Percentiles rank a stretch among this genome's conserved stretches.
Evolutionary conservation across 2,888 invertebrate genomes (phyloP).

Genomic region (Cylindroiulus punctatus): DNA sequence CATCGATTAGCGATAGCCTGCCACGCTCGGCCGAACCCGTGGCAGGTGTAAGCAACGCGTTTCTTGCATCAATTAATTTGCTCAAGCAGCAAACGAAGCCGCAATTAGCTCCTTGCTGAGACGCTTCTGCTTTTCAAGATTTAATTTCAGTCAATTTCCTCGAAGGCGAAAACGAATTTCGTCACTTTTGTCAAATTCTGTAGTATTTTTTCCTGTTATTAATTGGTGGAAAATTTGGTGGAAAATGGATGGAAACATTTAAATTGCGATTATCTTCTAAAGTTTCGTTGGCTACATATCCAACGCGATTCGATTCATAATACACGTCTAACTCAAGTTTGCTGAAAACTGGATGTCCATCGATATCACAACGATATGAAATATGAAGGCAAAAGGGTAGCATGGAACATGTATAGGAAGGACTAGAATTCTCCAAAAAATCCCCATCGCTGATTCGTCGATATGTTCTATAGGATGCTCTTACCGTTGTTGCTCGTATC

Average conservation of each 20-base stretch:
- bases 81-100: not conserved
- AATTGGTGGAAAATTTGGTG: no score
- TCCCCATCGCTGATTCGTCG: not conserved
- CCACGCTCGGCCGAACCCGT: not conserved
- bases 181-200: no score
- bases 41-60: conserved; percentile 11
- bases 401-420: no score
- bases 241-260: no score
- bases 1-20: conserved; percentile 25
- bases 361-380: no score
- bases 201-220: no score
- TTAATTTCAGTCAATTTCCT: not conserved
- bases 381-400: no score
- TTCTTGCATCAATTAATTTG: conserved; percentile 36
- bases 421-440: not conserved
- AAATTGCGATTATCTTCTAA: no score
- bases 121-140: not conserved
- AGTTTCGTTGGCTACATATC: no score
- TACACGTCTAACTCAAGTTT: no score
- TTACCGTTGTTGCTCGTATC: not conserved
- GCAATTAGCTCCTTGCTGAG: not conserved
- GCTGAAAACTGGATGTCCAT: no score
- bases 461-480: not conserved
- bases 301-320: no score
- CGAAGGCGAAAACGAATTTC: not conserved